Evolutionary conservation across 2,797 vertebrate genomes (phyloP).

Genomic region (Balearica regulorum): DNA sequence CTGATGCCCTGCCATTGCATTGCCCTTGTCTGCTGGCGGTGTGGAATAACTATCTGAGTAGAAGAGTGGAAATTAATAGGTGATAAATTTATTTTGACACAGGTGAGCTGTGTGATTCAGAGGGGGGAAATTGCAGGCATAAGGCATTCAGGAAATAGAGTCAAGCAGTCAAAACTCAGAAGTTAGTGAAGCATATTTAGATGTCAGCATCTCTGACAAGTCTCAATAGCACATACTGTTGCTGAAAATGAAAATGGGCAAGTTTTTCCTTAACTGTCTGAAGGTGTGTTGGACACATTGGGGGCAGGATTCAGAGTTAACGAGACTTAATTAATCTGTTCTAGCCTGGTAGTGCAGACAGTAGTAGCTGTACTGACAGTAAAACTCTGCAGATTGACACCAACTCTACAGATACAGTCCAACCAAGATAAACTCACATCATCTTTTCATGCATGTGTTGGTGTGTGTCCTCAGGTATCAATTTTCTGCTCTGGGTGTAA

Average conservation of each 20-base stretch:
- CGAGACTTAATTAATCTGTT: not conserved
- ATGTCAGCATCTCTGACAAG: slow-evolving; percentile 14
- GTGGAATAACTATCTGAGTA: not conserved
- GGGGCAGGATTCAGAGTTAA: slow-evolving; percentile 15
- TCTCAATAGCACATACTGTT: not conserved
- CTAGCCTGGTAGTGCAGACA: not conserved
- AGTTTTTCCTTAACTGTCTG: not conserved
- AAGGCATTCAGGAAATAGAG: not conserved
- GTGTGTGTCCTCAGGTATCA: not conserved
- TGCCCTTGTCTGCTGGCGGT: not conserved
- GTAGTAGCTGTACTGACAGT: not conserved
- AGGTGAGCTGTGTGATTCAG: not conserved
- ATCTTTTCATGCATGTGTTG: not conserved
- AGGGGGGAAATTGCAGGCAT: not conserved
- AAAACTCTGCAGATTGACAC: not conserved
- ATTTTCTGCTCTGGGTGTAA: not conserved
- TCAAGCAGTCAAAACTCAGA: not conserved
- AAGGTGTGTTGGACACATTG: slow-evolving; percentile 3
- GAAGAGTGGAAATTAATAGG: not conserved
- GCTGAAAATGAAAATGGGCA: not conserved
- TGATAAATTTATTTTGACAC: not conserved
- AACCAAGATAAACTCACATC: not conserved
- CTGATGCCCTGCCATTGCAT: not conserved
- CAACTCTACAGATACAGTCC: not conserved
- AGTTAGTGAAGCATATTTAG: not conserved